Evolutionary conservation across 2,888 invertebrate species (phyloP).

Genomic region (Cataglyphis albicans): DNA sequence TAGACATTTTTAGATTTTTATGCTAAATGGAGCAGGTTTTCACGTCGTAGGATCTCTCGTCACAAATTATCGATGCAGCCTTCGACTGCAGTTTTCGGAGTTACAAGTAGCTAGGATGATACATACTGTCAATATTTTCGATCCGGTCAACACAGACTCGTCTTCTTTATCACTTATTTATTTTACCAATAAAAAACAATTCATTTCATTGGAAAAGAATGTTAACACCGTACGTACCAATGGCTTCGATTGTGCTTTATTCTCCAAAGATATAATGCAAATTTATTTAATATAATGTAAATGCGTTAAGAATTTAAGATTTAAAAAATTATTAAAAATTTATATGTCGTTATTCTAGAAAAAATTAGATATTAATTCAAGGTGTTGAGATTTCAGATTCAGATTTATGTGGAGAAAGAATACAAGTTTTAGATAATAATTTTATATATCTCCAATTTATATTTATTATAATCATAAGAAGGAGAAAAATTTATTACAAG

Average conservation of each 20-base stretch:
- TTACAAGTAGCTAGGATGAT: neutral
- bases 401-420: neutral
- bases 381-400: neutral
- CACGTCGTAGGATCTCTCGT: neutral
- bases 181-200: conserved; percentile 1
- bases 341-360: neutral
- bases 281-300: neutral
- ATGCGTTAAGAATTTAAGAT: neutral
- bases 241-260: neutral
- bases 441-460: neutral
- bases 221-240: neutral
- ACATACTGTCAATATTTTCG: conserved; percentile 39
- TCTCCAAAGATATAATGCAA: neutral
- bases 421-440: conserved; percentile 11
- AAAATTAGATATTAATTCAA: neutral
- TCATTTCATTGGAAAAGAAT: conserved; percentile 34
- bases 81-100: neutral
- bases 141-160: neutral
- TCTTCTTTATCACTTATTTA: conserved; percentile 30
- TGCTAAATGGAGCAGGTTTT: conserved; percentile 21
- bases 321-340: neutral
- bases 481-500: neutral
- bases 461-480: neutral
- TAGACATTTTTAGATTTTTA: conserved; percentile 25
- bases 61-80: neutral